Conservation (phyloP, 2,113 vertebrate species). For the Pristiophorus japonicus region DNA sequence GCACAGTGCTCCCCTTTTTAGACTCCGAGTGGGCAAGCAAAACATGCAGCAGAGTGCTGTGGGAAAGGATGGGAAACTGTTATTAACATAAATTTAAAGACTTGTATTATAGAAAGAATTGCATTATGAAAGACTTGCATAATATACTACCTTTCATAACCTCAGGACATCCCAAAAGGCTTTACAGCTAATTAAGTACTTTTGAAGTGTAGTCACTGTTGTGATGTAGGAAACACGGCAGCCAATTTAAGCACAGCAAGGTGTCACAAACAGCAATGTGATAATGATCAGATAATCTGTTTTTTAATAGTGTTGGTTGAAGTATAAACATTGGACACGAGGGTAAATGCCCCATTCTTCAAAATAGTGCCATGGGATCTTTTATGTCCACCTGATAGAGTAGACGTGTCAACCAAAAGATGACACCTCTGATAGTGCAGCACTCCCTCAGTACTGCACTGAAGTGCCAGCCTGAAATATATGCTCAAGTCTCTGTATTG, state of each 20-base stretch:
- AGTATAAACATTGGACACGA: background rate
- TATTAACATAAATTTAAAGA: background rate
- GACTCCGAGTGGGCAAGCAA: background rate
- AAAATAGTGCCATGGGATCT: too few relatives aligned
- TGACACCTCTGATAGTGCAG: background rate
- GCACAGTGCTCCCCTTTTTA: background rate
- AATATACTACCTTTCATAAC: background rate
- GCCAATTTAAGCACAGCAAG: background rate
- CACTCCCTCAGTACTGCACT: background rate
- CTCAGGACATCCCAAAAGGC: background rate
- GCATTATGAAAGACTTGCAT: background rate
- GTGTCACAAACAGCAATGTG: background rate
- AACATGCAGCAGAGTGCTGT: background rate
- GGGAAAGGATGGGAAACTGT: background rate
- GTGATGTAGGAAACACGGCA: background rate
- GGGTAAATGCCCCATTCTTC: background rate
- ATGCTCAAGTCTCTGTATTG: background rate
- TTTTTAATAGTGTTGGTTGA: background rate
- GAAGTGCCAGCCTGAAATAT: background rate
- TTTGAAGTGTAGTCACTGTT: background rate
- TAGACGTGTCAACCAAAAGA: too few relatives aligned
- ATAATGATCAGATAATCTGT: background rate
- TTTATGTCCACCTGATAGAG: too few relatives aligned
- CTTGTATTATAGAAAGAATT: background rate
- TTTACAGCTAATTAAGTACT: slow-evolving; percentile 1